These are phyloP conservation scores for Drosophila cardini DNA, from an alignment of 1,140 invertebrate genomes.

Conservation along the genomic window DNA sequence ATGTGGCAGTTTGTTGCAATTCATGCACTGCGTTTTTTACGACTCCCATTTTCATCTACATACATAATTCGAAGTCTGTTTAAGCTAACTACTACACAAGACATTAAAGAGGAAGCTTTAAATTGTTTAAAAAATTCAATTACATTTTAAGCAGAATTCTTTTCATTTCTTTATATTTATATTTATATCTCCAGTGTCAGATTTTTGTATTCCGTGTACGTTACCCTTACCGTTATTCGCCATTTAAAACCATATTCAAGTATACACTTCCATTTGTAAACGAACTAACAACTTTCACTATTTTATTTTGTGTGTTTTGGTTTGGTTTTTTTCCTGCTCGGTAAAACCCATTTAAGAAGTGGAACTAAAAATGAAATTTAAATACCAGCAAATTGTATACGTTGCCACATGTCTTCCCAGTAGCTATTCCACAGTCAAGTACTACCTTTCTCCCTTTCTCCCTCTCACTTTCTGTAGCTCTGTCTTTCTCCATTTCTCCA, in stretches of 20 bases:
- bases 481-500: neutral
- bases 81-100: neutral
- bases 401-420: constrained; percentile 36
- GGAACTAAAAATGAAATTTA: constrained; percentile 64
- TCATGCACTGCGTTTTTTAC: neutral
- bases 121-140: no score
- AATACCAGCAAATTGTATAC: constrained; percentile 69
- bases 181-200: no score
- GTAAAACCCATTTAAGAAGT: constrained; percentile 36
- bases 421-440: neutral
- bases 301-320: constrained; percentile 11
- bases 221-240: neutral
- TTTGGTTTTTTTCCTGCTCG: no score
- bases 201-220: neutral
- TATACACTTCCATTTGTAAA: neutral
- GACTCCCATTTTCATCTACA: no score
- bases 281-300: constrained; percentile 36
- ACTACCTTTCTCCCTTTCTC: neutral
- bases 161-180: no score
- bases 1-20: constrained; percentile 38
- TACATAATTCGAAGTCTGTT: neutral
- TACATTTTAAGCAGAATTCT: no score
- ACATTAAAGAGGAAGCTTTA: neutral
- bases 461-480: constrained; percentile 5
- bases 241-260: constrained; percentile 1